These are phyloP conservation scores for Recurvirostra avosetta DNA, from an alignment of 2,113 vertebrate species.

Conservation along the genomic window DNA sequence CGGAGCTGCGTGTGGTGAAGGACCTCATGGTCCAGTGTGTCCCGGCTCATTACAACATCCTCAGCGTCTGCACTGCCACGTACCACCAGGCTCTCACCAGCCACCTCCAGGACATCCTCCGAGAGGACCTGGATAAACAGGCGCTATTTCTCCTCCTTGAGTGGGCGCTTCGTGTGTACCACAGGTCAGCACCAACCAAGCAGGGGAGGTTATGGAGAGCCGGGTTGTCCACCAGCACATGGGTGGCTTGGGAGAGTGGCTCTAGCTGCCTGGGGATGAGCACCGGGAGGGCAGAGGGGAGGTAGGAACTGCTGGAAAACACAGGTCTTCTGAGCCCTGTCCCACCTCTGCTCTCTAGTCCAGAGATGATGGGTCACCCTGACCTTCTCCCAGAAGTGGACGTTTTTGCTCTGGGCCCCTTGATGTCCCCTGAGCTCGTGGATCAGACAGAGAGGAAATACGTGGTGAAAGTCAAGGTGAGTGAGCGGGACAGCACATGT, in stretches of 20 bases:
- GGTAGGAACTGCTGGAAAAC: background rate
- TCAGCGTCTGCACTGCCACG: slow-evolving; percentile 78
- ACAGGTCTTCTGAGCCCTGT: background rate
- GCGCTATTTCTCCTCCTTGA: slow-evolving; percentile 89
- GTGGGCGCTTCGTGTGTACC: slow-evolving; percentile 88
- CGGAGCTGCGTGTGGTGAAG: slow-evolving; percentile 82
- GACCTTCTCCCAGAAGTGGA: slow-evolving; percentile 84
- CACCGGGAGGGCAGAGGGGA: background rate
- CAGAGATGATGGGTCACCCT: slow-evolving; percentile 90
- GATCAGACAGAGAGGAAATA: slow-evolving; percentile 89
- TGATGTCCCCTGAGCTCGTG: slow-evolving; percentile 83
- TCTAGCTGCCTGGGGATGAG: background rate
- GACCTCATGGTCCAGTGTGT: slow-evolving; percentile 91
- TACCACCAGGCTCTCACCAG: slow-evolving; percentile 81
- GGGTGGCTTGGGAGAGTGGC: background rate
- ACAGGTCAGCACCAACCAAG: slow-evolving; percentile 76
- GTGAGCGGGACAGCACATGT: rapidly evolving
- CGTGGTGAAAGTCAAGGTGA: slow-evolving; percentile 85
- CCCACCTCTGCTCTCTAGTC: slow-evolving; percentile 65
- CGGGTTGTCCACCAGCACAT: background rate
- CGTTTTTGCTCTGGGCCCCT: slow-evolving; percentile 77
- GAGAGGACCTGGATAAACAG: slow-evolving; percentile 86
- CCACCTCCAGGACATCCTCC: slow-evolving; percentile 83
- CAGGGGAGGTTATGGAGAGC: background rate
- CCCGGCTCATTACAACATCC: slow-evolving; percentile 85